Conservation (phyloP, 1,140 invertebrate species). For the Brachystomella parvula region DNA sequence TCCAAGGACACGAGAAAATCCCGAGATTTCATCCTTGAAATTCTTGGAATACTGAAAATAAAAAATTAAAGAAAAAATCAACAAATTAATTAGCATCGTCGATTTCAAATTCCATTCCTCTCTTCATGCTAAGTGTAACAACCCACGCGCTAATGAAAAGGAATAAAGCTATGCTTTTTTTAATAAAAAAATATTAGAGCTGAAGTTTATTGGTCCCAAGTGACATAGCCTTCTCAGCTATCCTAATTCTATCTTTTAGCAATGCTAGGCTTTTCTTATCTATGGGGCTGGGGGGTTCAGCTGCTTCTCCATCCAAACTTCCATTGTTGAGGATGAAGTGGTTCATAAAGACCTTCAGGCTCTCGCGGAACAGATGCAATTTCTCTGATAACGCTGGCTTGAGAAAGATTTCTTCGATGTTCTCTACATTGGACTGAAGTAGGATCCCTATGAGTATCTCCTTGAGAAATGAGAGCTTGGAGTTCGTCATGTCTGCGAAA, state of each 20-base stretch:
- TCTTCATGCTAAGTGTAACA: not conserved
- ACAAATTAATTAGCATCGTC: not conserved
- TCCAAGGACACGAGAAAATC: conserved; percentile 34
- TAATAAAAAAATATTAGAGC: conserved; percentile 11
- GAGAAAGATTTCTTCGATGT: conserved; percentile 55
- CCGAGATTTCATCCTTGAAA: conserved; percentile 40
- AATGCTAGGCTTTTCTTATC: conserved; percentile 10
- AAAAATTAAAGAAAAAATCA: not conserved
- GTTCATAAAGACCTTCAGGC: conserved; percentile 65
- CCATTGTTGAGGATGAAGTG: conserved; percentile 60
- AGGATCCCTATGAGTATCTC: conserved; percentile 62
- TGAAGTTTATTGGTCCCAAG: conserved; percentile 22
- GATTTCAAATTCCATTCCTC: not conserved
- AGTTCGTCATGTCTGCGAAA: conserved; percentile 67
- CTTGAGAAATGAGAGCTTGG: conserved; percentile 59
- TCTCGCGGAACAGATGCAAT: conserved; percentile 63
- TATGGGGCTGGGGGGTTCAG: not conserved
- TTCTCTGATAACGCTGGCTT: conserved; percentile 57
- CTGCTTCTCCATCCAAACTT: not conserved
- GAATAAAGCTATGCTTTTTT: not conserved
- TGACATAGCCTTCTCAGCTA: conserved; percentile 30
- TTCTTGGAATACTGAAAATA: conserved; percentile 38
- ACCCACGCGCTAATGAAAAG: not conserved
- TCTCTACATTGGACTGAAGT: conserved; percentile 52
- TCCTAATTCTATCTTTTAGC: conserved; percentile 26